Evolutionary conservation across 2,888 invertebrate genomes (phyloP), one percentile per base, ranked within the genome.

Genomic region (Oscheius sp.): DNA sequence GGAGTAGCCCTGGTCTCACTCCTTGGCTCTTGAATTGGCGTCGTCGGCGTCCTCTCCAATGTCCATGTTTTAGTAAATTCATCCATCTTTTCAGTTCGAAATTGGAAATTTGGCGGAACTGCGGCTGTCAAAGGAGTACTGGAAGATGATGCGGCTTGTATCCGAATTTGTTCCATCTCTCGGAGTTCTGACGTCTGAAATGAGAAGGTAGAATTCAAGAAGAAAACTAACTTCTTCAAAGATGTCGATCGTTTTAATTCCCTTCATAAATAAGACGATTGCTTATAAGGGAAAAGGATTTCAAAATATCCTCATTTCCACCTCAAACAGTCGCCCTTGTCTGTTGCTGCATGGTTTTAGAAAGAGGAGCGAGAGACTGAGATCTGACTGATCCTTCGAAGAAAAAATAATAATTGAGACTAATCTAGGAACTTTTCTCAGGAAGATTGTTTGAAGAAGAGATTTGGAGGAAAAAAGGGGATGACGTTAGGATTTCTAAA

Each of bases 151-250:
- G 17, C 4, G 17, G 5, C 17, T 15, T n/a, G 17, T 6, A 42
- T 4, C 15, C 15, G 42, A 12, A 12, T 10, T 12, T n/a, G 12
- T n/a, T n/a, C n/a, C 5, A 42, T n/a, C 42, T 12, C 42, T n/a
- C 42, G 12, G 17, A 42, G 42, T 6, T 3, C 3, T 17, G 42
- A n/a, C 17, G 17, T 42, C 42, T 6, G 5, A 15, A 15, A 15
- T 3, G 42, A n/a, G 15, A 3, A 3, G 4, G 4, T 37, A 37
- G 8, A 8, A 37, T 3, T 15, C 23, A 25, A 34, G n/a, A 12
- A 20, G 31, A 55, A 33, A 34, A 33, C 17, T 20, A 34, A 55
- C 55, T 17, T 55, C 55, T 10, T n/a, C 55, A n/a, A 55, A 55
- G 20, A 55, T 33, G 23, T 55, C 55, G 17, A 55, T 34, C 3